Evolutionary conservation across 2,797 vertebrate species (phyloP), one percentile per base, ranked within the genome.

Genomic region (Enteromius mattozi): DNA sequence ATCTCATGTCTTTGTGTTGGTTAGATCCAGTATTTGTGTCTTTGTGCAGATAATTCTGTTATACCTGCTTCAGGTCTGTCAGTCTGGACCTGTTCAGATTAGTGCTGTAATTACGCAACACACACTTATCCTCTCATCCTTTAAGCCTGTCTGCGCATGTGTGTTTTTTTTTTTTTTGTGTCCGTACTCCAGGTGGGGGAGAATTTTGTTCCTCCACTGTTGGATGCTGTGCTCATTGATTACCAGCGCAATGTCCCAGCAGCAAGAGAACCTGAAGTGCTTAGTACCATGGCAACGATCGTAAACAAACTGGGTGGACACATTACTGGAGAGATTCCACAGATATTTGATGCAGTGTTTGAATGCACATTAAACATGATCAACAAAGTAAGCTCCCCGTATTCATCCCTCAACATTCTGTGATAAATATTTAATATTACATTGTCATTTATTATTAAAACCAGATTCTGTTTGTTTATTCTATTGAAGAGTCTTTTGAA

Each of bases 301-400:
- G 98, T 99, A 90, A 99, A 99, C 93, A 99, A 99, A 90, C 93
- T 99, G 89, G 97, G 97, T 7, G 97, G 95, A 59, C 98, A 99
- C 93, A 99, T 99, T 93, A 99, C 98, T 86, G 95, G 96, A 86
- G 97, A 99, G 94, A 99, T 99, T 92, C 98, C 98, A 86, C 98
- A 99, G 93, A 99, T 99, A 93, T 99, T 99, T 87, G 98, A 99
- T 88, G 98, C 98, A 65, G 97, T 99, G 85, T 99, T 99, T 86
- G 98, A 99, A 92, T 99, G 98, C 95, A 99, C 98, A 0, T 95
- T 99, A 80, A 99, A 99, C 93, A 99, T 99, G 98, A 99, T 99
- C 94, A 99, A 99, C 93, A 99, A 99, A 96, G 98, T 98, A 91
- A 88, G 88, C 45, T 24, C 33, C 24, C 8, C 56, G 21, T 61